These are phyloP conservation scores for Propithecus perrieri DNA, from an alignment of 2,797 vertebrate species.

Conservation along the genomic window DNA sequence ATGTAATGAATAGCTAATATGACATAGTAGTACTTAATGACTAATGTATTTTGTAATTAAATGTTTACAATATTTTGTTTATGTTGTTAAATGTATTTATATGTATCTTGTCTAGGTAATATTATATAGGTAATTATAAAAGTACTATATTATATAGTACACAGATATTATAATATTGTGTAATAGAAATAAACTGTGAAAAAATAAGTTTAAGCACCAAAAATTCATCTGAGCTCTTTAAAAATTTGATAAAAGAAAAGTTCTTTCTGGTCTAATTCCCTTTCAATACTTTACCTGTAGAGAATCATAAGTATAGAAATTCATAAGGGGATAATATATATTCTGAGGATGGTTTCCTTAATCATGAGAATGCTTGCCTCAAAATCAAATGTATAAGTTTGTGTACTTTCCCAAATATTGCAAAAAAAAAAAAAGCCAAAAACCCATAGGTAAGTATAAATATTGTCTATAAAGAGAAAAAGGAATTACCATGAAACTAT, in stretches of 20 bases:
- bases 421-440: background rate
- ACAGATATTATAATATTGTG: background rate
- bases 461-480: background rate
- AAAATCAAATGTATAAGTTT: background rate
- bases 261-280: background rate
- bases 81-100: background rate
- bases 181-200: background rate
- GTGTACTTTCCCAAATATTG: background rate
- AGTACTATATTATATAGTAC: background rate
- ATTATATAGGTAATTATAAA: background rate
- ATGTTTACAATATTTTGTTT: background rate
- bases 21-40: background rate
- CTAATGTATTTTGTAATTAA: conserved; percentile 1
- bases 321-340: background rate
- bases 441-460: background rate
- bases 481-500: background rate
- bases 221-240: background rate
- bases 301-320: background rate
- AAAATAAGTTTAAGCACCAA: background rate
- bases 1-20: background rate
- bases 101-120: background rate
- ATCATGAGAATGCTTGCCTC: background rate
- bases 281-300: background rate
- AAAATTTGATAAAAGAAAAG: background rate
- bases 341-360: background rate